These are phyloP conservation scores for Campoletis sonorensis DNA, from an alignment of 1,140 invertebrate genomes.

Conservation along the genomic window DNA sequence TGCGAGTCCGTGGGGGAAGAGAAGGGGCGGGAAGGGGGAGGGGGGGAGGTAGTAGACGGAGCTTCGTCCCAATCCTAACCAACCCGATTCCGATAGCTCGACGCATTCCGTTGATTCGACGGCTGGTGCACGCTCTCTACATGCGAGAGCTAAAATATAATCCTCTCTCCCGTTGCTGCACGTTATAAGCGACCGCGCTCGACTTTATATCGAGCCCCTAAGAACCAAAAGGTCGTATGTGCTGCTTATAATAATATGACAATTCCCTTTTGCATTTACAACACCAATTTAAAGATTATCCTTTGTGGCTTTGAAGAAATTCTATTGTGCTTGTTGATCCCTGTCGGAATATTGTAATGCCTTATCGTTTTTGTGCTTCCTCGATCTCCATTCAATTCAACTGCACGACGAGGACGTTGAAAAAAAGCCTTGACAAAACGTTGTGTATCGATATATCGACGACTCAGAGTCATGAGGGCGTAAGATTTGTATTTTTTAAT, in stretches of 20 bases:
- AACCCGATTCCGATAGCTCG: slow-evolving; percentile 59
- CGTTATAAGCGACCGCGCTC: not conserved
- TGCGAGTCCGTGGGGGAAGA: slow-evolving; percentile 54
- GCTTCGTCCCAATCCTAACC: slow-evolving; percentile 63
- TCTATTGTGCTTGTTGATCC: no score
- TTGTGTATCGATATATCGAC: no score
- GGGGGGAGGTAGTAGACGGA: slow-evolving; percentile 47
- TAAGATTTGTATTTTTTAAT: no score
- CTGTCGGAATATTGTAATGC: no score
- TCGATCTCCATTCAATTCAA: no score
- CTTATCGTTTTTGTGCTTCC: no score
- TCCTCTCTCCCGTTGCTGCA: not conserved
- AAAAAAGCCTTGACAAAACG: no score
- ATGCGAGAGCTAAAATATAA: not conserved
- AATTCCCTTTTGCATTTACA: not conserved
- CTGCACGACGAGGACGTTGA: no score
- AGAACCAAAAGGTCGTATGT: not conserved
- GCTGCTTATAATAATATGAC: not conserved
- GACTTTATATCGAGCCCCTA: not conserved
- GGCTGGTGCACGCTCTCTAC: slow-evolving; percentile 42
- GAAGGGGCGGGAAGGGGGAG: not conserved
- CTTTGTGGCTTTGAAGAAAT: no score
- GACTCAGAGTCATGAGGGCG: no score
- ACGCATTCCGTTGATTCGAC: slow-evolving; percentile 60
- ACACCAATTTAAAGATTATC: not conserved